Evolutionary conservation across 2,797 vertebrate species (phyloP), one percentile per base, ranked within the genome.

Genomic region (Scleropages formosus): DNA sequence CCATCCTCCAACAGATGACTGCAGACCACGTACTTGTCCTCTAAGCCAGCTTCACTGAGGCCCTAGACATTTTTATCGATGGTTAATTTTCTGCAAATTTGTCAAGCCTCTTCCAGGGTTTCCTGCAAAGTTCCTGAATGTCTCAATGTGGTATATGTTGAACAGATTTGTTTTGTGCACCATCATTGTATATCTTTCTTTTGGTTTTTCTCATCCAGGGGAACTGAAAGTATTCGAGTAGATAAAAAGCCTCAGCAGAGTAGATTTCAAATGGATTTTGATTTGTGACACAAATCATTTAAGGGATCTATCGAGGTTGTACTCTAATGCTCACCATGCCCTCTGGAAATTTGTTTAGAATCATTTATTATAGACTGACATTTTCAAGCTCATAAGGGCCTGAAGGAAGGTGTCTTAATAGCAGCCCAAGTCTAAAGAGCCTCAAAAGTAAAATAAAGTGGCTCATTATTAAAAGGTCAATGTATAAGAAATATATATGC

Each of bases 381-480:
- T 74, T 74, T 74, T 47, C 18, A 46, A 16, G 62, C n/a, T 65
- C 61, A 65, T 65, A 65, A 53, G n/a, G 68, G 53, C 9, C 47
- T 70, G 67, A 47, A 49, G 49, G 44, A 39, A 47, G 60, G 26
- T 63, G 31, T 74, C 44, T 26, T 24, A 65, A 49, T n/a, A 60
- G 44, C 64, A 56, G 15, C 24, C 12, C 18, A 18, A 53, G 26
- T 46, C 51, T n/a, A 67, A 47, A 51, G 39, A n/a, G 8, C 47
- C 53, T 58, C 26, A 62, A 74, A 56, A 68, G 51, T 24, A 56
- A 31, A 68, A 68, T 46, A 67, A 60, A 61, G 64, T 67, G 20
- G 53, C 22, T 75, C 64, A 67, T 75, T 67, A 58, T 46, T 39
- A 47, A 65, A 75, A 75, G 74, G 74, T 75, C 74, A 75, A 13